These are phyloP conservation scores for Poicephalus gulielmi DNA, from an alignment of 2,113 vertebrate species.

Conservation along the genomic window DNA sequence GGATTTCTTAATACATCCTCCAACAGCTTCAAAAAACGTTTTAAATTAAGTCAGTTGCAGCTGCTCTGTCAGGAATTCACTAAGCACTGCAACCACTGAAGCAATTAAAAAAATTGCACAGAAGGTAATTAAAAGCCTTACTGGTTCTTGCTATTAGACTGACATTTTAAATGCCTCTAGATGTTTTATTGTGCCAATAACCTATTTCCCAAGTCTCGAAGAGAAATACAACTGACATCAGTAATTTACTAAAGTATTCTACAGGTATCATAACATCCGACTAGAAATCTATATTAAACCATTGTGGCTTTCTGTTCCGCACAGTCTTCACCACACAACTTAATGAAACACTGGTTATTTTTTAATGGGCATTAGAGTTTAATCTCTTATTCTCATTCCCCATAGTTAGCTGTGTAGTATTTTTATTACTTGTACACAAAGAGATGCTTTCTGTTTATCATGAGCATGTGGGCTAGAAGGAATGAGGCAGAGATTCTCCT, in stretches of 20 bases:
- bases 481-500: neutral
- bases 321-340: neutral
- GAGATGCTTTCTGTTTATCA: neutral
- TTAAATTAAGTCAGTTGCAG: slow-evolving; percentile 81
- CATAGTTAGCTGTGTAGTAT: neutral
- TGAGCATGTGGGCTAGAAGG: neutral
- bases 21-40: slow-evolving; percentile 52
- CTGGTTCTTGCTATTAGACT: slow-evolving; percentile 95
- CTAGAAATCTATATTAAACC: slow-evolving; percentile 84
- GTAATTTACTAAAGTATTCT: slow-evolving; percentile 93
- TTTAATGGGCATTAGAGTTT: slow-evolving; percentile 46
- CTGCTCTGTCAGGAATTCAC: slow-evolving; percentile 80
- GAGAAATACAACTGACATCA: slow-evolving; percentile 90
- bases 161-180: slow-evolving; percentile 94
- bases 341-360: slow-evolving; percentile 62
- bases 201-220: slow-evolving; percentile 87
- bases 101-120: slow-evolving; percentile 93
- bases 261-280: slow-evolving; percentile 80
- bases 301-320: slow-evolving; percentile 47
- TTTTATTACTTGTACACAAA: neutral
- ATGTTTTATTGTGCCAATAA: slow-evolving; percentile 94
- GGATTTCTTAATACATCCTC: slow-evolving; percentile 46
- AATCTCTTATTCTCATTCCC: neutral
- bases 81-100: slow-evolving; percentile 78
- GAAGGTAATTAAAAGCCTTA: slow-evolving; percentile 99